Evolutionary conservation across 2,113 vertebrate species (phyloP).

Genomic region (Aythya baeri): DNA sequence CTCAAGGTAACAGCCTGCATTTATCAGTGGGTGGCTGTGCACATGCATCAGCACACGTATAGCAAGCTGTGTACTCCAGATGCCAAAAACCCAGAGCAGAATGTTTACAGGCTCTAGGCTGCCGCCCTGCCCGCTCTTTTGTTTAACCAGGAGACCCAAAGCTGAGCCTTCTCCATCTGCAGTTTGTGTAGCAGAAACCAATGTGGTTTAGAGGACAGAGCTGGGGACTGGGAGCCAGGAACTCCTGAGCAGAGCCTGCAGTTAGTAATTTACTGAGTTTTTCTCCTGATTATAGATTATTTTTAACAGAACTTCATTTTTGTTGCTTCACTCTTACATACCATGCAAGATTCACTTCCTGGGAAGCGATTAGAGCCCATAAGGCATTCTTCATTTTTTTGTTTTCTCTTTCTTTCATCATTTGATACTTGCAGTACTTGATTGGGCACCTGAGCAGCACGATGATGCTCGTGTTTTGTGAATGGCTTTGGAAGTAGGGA

Average conservation of each 20-base stretch:
- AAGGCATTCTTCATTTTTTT: neutral
- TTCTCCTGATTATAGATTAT: neutral
- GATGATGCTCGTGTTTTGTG: neutral
- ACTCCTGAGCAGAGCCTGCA: constrained; percentile 12
- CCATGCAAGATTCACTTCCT: neutral
- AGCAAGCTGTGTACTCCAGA: neutral
- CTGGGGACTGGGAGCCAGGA: neutral
- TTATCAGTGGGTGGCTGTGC: neutral
- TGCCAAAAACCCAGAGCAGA: neutral
- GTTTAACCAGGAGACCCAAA: neutral
- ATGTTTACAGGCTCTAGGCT: neutral
- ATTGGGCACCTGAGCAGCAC: neutral
- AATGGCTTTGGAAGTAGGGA: neutral
- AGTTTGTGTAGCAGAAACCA: constrained; percentile 1
- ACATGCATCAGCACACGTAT: neutral
- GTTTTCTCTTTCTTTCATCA: neutral
- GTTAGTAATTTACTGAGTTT: neutral
- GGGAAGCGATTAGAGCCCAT: neutral
- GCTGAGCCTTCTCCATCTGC: neutral
- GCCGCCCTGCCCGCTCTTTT: neutral
- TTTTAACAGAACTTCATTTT: neutral
- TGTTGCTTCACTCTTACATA: neutral
- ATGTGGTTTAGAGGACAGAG: neutral
- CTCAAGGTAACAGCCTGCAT: neutral
- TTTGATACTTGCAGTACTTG: neutral